These are phyloP conservation scores for Carettochelys insculpta DNA, from an alignment of 2,113 vertebrate species.

Conservation along the genomic window DNA sequence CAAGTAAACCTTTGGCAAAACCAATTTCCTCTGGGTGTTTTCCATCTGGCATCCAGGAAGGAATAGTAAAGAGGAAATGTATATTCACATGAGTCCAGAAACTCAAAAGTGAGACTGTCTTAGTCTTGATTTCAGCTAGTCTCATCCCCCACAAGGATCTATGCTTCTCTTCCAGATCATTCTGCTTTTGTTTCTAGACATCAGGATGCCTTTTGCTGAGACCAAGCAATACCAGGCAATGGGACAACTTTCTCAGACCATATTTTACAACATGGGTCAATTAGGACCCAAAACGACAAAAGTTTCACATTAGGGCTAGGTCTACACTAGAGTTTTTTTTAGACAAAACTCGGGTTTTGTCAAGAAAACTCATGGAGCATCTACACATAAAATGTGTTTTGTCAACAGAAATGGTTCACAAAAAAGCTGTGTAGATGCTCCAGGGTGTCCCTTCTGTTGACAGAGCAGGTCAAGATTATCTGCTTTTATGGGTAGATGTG, in stretches of 20 bases:
- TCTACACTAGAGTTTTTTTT: too few species aligned
- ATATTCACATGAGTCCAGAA: not conserved
- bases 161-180: not conserved
- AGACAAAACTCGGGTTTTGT: too few species aligned
- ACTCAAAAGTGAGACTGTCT: not conserved
- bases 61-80: not conserved
- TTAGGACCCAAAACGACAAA: not conserved
- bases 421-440: too few species aligned
- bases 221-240: not conserved
- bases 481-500: too few species aligned
- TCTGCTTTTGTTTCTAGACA: not conserved
- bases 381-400: too few species aligned
- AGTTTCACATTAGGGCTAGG: too few species aligned
- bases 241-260: not conserved
- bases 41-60: too few species aligned
- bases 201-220: not conserved
- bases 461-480: too few species aligned
- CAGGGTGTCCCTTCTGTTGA: too few species aligned
- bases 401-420: too few species aligned
- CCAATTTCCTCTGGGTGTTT: too few species aligned
- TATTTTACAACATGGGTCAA: not conserved
- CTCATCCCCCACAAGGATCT: accelerated
- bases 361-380: too few species aligned
- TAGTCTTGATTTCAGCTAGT: not conserved
- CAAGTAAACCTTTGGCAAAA: not conserved